Conservation (phyloP, 2,888 invertebrate genomes). For the Pristionchus maxplancki region DNA sequence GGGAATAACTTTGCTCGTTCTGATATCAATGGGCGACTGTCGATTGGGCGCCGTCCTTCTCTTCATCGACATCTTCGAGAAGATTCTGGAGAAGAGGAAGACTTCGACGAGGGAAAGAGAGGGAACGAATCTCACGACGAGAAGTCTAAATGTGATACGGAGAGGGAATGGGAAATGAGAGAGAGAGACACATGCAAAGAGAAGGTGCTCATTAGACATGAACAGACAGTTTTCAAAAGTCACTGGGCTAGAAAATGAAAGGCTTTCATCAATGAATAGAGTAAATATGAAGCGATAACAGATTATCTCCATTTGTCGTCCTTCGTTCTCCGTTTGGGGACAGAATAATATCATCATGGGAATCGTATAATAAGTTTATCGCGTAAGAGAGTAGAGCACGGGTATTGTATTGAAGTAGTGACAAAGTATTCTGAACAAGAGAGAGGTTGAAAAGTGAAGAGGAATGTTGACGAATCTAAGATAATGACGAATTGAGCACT, state of each 20-base stretch:
- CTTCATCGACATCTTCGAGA: background rate
- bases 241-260: background rate
- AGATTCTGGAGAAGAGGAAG: background rate
- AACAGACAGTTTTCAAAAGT: background rate
- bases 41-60: background rate
- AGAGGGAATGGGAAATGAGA: background rate
- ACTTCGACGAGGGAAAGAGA: background rate
- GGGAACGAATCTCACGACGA: background rate
- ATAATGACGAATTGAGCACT: background rate
- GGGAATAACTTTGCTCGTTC: constrained; percentile 6
- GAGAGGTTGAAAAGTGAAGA: constrained; percentile 1
- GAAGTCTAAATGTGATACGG: background rate
- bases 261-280: too few species aligned
- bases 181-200: background rate
- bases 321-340: background rate
- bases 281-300: background rate
- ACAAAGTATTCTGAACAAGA: constrained; percentile 7
- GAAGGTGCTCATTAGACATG: background rate
- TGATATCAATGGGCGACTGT: constrained; percentile 46
- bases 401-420: constrained; percentile 22
- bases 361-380: constrained; percentile 18
- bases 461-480: constrained; percentile 8
- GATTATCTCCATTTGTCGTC: background rate
- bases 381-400: constrained; percentile 28
- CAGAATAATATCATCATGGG: background rate